phyloP scores from a whole-genome alignment of 2,888 invertebrate species.

The Ashinkailepas kermadecensis region DNA sequence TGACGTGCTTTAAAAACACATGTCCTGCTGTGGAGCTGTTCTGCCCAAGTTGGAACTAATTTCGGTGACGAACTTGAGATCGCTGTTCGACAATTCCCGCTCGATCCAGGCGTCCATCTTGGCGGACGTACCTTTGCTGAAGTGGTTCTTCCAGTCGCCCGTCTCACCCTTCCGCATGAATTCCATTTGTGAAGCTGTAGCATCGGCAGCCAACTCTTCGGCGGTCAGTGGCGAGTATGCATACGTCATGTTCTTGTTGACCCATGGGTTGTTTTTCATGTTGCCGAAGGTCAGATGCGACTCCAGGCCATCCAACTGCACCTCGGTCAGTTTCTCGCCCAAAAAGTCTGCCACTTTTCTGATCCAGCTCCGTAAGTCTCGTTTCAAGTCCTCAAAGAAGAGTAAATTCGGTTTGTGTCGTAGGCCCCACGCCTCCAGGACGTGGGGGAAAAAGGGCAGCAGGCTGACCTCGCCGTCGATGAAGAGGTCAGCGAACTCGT shows the following conservation, averaged over 20 bases:
- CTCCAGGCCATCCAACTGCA: slow-evolving; percentile 24
- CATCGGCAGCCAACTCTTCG: background rate
- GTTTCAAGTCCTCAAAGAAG: slow-evolving; percentile 43
- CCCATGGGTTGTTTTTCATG: slow-evolving; percentile 30
- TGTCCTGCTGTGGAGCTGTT: too few relatives aligned
- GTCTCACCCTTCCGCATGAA: slow-evolving; percentile 2
- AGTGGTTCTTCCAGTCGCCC: slow-evolving; percentile 2
- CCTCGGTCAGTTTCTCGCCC: slow-evolving; percentile 29
- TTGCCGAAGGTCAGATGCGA: slow-evolving; percentile 29
- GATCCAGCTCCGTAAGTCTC: slow-evolving; percentile 31
- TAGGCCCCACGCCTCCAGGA: slow-evolving; percentile 40
- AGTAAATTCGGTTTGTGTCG: slow-evolving; percentile 39
- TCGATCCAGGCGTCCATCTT: background rate
- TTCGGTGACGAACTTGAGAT: background rate
- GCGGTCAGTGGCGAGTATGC: background rate
- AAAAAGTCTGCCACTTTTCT: slow-evolving; percentile 34
- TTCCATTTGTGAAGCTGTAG: background rate
- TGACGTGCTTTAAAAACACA: too few relatives aligned
- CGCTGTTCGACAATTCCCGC: background rate
- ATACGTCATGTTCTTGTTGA: slow-evolving; percentile 26
- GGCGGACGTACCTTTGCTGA: background rate
- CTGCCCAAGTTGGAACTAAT: too few relatives aligned
- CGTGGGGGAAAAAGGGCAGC: slow-evolving; percentile 43
- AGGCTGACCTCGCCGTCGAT: slow-evolving; percentile 41
- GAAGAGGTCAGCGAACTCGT: slow-evolving; percentile 43